phyloP scores from a whole-genome alignment of 92 coral and sea anemone genomes.

The Actinernus sp. region DNA sequence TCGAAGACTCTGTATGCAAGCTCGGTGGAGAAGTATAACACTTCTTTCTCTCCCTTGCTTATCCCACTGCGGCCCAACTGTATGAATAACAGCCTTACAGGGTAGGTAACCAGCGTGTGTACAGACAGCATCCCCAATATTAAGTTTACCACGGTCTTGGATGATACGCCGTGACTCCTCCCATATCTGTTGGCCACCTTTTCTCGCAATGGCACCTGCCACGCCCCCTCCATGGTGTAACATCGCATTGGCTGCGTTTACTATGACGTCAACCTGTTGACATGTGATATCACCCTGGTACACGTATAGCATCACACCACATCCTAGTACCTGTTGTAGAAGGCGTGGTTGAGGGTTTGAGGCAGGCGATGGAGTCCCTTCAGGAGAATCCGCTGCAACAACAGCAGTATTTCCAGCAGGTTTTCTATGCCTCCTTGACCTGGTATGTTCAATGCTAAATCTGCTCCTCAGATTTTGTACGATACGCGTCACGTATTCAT shows the following conservation, averaged over 20 bases:
- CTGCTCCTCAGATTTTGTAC: too few relatives aligned
- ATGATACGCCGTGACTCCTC: slow-evolving; percentile 43
- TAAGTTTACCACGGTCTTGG: slow-evolving; percentile 9
- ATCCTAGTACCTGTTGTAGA: too few relatives aligned
- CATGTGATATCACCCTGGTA: slow-evolving; percentile 81
- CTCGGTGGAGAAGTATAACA: slow-evolving; percentile 18
- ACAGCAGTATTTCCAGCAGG: too few relatives aligned
- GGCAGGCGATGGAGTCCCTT: too few relatives aligned
- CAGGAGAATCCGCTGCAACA: too few relatives aligned
- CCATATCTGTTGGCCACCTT: slow-evolving; percentile 68
- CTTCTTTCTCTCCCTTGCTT: slow-evolving; percentile 5
- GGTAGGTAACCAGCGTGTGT: slow-evolving; percentile 67
- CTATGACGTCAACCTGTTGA: slow-evolving; percentile 73
- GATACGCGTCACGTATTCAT: too few relatives aligned
- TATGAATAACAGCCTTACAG: slow-evolving; percentile 74
- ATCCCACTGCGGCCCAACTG: slow-evolving; percentile 76
- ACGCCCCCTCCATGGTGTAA: slow-evolving; percentile 74
- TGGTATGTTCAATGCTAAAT: too few relatives aligned
- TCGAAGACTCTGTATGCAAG: slow-evolving; percentile 28
- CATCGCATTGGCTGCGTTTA: slow-evolving; percentile 72
- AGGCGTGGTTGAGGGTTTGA: too few relatives aligned
- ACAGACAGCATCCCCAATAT: slow-evolving; percentile 52
- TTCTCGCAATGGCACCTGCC: slow-evolving; percentile 86
- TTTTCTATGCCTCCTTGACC: too few relatives aligned
- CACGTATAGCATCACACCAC: slow-evolving; percentile 65